phyloP scores from a whole-genome alignment of 2,888 invertebrate genomes.

The Germaria angustata region DNA sequence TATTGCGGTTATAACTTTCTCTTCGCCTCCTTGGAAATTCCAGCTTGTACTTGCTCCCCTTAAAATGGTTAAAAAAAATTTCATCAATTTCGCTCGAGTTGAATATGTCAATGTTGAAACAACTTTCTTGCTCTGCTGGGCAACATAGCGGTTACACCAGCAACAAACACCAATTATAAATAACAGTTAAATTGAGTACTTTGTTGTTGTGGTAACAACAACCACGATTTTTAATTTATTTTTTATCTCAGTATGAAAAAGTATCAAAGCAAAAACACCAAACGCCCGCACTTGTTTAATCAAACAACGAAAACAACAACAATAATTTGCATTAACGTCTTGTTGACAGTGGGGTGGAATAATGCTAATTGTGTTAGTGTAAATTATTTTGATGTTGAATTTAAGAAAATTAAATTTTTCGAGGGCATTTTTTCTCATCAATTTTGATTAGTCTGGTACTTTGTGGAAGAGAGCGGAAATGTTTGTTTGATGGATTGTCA shows the following conservation, averaged over 20 bases:
- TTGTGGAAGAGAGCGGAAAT: constrained; percentile 7
- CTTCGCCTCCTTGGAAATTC: too few species aligned
- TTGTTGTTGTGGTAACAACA: constrained; percentile 25
- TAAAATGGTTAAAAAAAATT: too few species aligned
- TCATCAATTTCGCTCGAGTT: too few species aligned
- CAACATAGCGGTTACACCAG: background rate
- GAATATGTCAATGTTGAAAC: too few species aligned
- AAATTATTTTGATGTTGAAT: background rate
- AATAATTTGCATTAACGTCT: constrained; percentile 45
- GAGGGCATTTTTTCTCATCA: background rate
- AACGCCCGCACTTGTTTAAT: constrained; percentile 54
- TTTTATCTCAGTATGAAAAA: background rate
- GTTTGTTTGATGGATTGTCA: constrained; percentile 45
- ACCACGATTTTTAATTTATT: constrained; percentile 37
- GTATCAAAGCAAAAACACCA: background rate
- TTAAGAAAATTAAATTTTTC: background rate
- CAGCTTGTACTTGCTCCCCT: too few species aligned
- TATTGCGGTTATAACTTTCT: too few species aligned
- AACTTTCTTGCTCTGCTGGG: background rate
- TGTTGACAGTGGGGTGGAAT: constrained; percentile 6
- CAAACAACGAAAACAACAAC: background rate
- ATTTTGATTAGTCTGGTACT: constrained; percentile 1
- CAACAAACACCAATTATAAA: constrained; percentile 41
- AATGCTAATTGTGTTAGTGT: constrained; percentile 6
- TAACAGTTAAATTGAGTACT: constrained; percentile 13